phyloP scores from a whole-genome alignment of 2,797 vertebrate species.

The Danionella dracula region DNA sequence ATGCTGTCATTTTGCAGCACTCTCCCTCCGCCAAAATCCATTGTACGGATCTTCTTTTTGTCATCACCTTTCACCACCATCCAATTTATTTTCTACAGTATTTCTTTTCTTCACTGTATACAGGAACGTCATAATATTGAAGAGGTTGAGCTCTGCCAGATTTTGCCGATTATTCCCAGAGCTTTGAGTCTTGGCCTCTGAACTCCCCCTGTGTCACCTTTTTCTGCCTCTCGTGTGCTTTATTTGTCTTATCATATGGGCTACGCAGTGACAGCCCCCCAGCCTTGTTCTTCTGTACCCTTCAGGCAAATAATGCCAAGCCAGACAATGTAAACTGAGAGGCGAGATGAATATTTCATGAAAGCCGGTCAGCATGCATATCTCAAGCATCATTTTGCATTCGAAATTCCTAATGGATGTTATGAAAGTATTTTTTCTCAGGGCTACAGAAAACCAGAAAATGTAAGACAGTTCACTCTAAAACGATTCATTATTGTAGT shows the following conservation, averaged over 20 bases:
- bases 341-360: constrained; percentile 65
- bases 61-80: not conserved
- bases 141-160: not conserved
- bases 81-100: not conserved
- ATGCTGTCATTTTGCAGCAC: not conserved
- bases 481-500: too few species aligned
- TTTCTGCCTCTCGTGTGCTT: not conserved
- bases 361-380: constrained; percentile 42
- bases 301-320: constrained; percentile 49
- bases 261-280: constrained; percentile 16
- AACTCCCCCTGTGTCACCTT: constrained; percentile 11
- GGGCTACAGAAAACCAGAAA: too few species aligned
- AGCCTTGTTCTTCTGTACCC: constrained; percentile 16
- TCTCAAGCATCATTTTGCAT: constrained; percentile 53
- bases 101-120: not conserved
- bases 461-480: too few species aligned
- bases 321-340: constrained; percentile 54
- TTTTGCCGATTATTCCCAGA: not conserved
- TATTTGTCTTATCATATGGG: not conserved
- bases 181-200: constrained; percentile 4
- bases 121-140: not conserved
- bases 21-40: not conserved
- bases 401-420: constrained; percentile 42
- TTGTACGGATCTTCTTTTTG: not conserved
- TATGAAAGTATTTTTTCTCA: too few species aligned